Evolutionary conservation across 2,113 vertebrate genomes (phyloP), one percentile per base, ranked within the genome.

Genomic region (Nothobranchius kuhntae): DNA sequence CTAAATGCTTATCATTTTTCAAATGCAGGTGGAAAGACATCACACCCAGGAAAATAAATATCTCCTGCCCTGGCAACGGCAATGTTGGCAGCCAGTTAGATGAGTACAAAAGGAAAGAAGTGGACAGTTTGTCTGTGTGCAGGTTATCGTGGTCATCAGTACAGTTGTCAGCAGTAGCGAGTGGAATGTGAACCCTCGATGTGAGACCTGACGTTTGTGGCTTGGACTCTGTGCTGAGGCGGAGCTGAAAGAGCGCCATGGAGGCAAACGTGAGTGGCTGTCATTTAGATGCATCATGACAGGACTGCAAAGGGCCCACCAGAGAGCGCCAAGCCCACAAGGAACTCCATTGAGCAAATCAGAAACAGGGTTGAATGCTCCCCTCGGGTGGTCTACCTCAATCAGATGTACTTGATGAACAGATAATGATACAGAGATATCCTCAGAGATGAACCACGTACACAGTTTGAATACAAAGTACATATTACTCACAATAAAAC

Each of bases 131-230:
- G 87, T 80, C 78, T 91, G 61, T 72, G 13, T 74, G 81, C 82
- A 87, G 90, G 87, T 87, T 87, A 75, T 65, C 61, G 13, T 75
- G 72, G 79, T 75, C 71, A 70, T 65, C 54, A 14, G 80, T 40
- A 21, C 65, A 38, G 82, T 76, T 66, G 21, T 91, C 89, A 73
- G 77, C 90, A 89, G 82, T 26, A 66, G 71, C 76, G 17, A 66
- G 85, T 83, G 92, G 91, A 92, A 93, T 92, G 86, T 92, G 57
- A 80, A 79, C 78, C 63, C 51, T 66, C 81, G 24, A 83, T 92
- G 90, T 85, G 83, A 93, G 89, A 85, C 87, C 44, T 81, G 74
- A 86, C 81, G 61, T 65, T 85, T 66, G 71, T 55, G 76, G 81
- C 68, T 75, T 71, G 42, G 66, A 51, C 66, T 85, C 2, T 77